Evolutionary conservation across 2,113 vertebrate genomes (phyloP).

Genomic region (Nycticryphes semicollaris): DNA sequence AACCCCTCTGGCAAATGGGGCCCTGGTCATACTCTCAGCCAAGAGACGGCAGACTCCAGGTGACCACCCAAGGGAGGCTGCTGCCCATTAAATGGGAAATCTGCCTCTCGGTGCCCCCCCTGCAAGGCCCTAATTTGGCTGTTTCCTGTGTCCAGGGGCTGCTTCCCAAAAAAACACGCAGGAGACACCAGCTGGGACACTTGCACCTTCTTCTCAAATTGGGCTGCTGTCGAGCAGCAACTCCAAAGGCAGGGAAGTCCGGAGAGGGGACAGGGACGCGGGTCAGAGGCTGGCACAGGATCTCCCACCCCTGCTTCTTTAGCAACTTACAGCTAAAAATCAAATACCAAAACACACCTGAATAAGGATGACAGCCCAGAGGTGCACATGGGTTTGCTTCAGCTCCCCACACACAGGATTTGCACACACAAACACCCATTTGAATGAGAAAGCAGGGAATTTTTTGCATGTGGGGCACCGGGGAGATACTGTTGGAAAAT

Average conservation of each 20-base stretch:
- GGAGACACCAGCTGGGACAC: neutral
- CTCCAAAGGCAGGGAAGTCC: neutral
- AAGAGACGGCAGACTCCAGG: too few relatives aligned
- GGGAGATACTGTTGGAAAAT: neutral
- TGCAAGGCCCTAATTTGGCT: rapidly evolving
- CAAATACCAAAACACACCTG: rapidly evolving
- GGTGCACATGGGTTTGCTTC: neutral
- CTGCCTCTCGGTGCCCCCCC: neutral
- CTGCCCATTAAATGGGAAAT: neutral
- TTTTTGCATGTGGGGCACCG: neutral
- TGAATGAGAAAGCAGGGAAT: neutral
- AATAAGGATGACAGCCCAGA: neutral
- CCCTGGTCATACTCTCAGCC: neutral
- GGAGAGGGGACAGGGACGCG: neutral
- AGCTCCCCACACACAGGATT: neutral
- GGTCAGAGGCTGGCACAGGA: neutral
- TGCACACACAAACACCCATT: neutral
- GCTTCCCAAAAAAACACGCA: neutral
- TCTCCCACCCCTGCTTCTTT: neutral
- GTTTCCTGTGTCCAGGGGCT: neutral
- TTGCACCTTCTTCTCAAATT: neutral
- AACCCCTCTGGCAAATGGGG: neutral
- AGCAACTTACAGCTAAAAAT: neutral
- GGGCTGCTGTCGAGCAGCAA: neutral
- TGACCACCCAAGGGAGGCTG: neutral